Evolutionary conservation across 2,888 invertebrate species (phyloP), one percentile per base, ranked within the genome.

Genomic region (Ormyrus nitidulus): DNA sequence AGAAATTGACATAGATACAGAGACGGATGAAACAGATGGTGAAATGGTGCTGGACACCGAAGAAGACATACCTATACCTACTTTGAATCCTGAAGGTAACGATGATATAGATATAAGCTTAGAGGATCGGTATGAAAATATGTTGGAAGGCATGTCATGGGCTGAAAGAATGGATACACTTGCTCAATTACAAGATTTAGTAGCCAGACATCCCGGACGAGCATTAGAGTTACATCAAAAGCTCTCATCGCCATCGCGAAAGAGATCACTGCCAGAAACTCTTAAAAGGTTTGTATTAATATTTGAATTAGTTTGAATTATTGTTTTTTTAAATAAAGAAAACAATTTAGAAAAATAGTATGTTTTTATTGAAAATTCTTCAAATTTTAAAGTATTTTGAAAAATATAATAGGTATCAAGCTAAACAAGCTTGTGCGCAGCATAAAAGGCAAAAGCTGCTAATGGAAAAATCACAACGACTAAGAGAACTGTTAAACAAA

Each of bases 171-270:
- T 96, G 79, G 96, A 97, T 84, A 95, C 94, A 7, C 90, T 96
- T 85, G 95, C 95, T 1, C 95, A 95, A 2, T 88, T 97, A 13
- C 94, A 96, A 85, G 96, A 94, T 0, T 91, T 96, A 46, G 96
- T 95, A 0, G 95, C 95, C 0, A 93, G 98, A n/a, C 96, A 97
- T 89, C 98, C 99, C 0, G 98, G 97, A 72, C 93, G 98, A 74
- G 98, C 97, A 0, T 94, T 97, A 80, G 97, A 98, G 85, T 92
- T 99, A 64, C 98, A 98, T 90, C 97, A 98, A 85, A 99, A 98
- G 89, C 91, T 99, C 0, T 97, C 97, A 0, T 97, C 97, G 66
- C 98, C 98, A 0, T 96, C 97, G 0, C 93, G 97, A n/a, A 93
- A 95, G 75, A 93, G 96, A 58, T 95, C 96, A n/a, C 87, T 96